Percentiles rank a stretch among this genome's conserved stretches.
Evolutionary conservation across 2,888 invertebrate species (phyloP).

Genomic region (Anticlea derivata): DNA sequence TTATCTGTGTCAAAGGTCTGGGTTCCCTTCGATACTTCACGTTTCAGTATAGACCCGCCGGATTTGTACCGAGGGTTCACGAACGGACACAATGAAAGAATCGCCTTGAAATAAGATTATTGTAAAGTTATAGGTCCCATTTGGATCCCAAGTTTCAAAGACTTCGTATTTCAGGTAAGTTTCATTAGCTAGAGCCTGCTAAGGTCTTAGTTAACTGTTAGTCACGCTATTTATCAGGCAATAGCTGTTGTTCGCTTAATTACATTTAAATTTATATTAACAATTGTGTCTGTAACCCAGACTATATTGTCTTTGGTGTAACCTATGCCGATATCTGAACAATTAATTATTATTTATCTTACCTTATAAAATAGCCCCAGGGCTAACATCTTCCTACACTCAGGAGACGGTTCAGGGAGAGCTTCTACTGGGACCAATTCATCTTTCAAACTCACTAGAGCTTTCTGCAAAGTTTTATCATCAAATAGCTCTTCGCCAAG

Average conservation of each 20-base stretch:
- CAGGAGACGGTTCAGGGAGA: constrained; percentile 87
- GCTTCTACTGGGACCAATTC: constrained; percentile 86
- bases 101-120: constrained; percentile 64
- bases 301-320: too few species aligned
- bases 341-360: constrained; percentile 14
- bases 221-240: too few species aligned
- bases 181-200: too few species aligned
- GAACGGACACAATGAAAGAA: constrained; percentile 77
- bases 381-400: constrained; percentile 88
- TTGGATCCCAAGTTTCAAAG: too few species aligned
- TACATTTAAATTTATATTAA: too few species aligned
- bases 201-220: too few species aligned
- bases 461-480: constrained; percentile 69
- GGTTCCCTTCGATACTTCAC: constrained; percentile 86
- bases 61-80: constrained; percentile 73
- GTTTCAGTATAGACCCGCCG: constrained; percentile 80
- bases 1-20: constrained; percentile 89
- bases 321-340: background rate
- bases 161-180: too few species aligned
- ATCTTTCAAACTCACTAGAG: constrained; percentile 75
- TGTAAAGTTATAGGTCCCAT: too few species aligned
- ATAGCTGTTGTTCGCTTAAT: too few species aligned
- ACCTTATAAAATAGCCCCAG: constrained; percentile 93
- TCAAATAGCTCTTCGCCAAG: constrained; percentile 71
- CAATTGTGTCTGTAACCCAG: too few species aligned